Percentiles rank a stretch among this genome's conserved stretches.
phyloP scores from a whole-genome alignment of 2,888 invertebrate genomes.

The Heliothis peltigera region DNA sequence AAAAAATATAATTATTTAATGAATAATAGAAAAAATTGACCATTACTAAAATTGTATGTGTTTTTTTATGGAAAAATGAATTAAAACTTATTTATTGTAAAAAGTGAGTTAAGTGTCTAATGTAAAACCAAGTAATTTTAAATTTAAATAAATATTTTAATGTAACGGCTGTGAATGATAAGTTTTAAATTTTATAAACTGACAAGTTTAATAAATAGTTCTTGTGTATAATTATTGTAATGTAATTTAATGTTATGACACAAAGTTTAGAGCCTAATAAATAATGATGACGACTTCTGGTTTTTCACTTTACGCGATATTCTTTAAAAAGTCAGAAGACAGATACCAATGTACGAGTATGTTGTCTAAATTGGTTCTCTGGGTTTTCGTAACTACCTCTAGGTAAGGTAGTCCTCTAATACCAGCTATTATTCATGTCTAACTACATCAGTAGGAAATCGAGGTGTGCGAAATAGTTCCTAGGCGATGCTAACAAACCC shows the following conservation, averaged over 20 bases:
- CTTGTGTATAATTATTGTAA: conserved; percentile 9
- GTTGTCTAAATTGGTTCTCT: no score
- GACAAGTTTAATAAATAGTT: conserved; percentile 42
- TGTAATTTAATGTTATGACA: conserved; percentile 26
- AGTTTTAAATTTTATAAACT: conserved; percentile 57
- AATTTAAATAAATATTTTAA: conserved; percentile 46
- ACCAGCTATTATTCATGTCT: no score
- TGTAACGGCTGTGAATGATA: conserved; percentile 61
- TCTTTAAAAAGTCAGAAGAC: no score
- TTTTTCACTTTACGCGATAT: no score
- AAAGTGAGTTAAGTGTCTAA: conserved; percentile 25
- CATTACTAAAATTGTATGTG: not conserved
- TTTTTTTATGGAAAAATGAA: not conserved
- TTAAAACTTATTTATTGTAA: not conserved
- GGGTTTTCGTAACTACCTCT: no score
- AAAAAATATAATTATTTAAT: not conserved
- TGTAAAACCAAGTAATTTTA: conserved; percentile 14
- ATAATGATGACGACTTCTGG: conserved; percentile 17
- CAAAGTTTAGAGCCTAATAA: conserved; percentile 51
- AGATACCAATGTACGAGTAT: no score
- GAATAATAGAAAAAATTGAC: not conserved
- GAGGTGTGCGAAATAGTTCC: no score
- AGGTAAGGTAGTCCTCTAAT: no score
- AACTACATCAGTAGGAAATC: no score
- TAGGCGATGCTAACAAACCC: no score